These are phyloP conservation scores for Talpa occidentalis DNA, from an alignment of 2,113 vertebrate genomes.

Conservation along the genomic window DNA sequence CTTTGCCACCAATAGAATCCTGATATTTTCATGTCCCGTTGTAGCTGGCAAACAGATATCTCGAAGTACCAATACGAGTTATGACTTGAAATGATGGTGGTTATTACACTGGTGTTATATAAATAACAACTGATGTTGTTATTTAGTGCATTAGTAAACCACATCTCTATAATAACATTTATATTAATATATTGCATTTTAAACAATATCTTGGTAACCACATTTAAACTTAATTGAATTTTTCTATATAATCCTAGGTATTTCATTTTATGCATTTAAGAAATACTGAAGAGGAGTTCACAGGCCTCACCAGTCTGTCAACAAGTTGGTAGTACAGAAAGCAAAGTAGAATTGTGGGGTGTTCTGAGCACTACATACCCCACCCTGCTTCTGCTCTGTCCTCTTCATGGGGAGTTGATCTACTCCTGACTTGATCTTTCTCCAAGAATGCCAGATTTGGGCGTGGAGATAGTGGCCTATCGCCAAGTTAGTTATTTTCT, in stretches of 20 bases:
- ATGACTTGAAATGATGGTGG: neutral
- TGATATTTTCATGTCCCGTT: neutral
- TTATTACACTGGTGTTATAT: too few species aligned
- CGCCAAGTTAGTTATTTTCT: neutral
- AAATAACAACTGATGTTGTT: too few species aligned
- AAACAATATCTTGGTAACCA: neutral
- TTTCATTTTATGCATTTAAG: constrained; percentile 1
- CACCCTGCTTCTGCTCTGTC: neutral
- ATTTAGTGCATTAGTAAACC: constrained; percentile 41
- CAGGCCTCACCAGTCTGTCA: neutral
- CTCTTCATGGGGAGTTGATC: neutral
- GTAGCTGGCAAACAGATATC: neutral
- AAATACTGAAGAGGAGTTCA: neutral
- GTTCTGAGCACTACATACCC: neutral
- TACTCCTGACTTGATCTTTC: neutral
- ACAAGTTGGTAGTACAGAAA: neutral
- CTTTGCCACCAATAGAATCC: neutral
- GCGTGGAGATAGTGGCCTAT: neutral
- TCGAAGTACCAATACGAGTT: neutral
- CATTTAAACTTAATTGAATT: neutral
- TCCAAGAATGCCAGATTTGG: neutral
- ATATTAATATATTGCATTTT: neutral
- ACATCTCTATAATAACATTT: neutral
- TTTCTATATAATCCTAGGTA: neutral
- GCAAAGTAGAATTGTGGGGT: neutral